phyloP scores from a whole-genome alignment of 2,888 invertebrate genomes.

The Oscheius sp. region DNA sequence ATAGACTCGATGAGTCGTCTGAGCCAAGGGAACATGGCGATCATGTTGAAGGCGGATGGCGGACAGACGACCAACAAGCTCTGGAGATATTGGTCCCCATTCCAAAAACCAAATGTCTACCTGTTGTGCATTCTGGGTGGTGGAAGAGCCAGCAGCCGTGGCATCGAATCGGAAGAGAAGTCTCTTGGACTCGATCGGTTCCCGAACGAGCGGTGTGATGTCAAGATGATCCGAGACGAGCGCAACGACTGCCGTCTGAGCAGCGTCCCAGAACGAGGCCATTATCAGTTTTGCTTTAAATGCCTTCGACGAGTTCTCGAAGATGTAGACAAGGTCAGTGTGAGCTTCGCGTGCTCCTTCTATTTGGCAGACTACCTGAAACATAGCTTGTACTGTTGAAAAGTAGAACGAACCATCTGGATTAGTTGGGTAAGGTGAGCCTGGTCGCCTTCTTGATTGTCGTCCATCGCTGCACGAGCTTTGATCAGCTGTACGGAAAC shows the following conservation, averaged over 20 bases:
- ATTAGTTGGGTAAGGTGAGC: conserved; percentile 62
- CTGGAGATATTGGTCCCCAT: conserved; percentile 42
- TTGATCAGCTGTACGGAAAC: conserved; percentile 55
- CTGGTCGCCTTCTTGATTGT: conserved; percentile 57
- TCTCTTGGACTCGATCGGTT: conserved; percentile 42
- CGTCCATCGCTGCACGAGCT: conserved; percentile 53
- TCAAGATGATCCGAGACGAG: conserved; percentile 68
- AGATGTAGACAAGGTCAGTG: conserved; percentile 44
- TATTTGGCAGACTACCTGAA: conserved; percentile 53
- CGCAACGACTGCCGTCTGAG: conserved; percentile 60
- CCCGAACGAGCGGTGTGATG: conserved; percentile 55
- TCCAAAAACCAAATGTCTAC: conserved; percentile 23
- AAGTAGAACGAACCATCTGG: conserved; percentile 50
- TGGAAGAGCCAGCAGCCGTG: conserved; percentile 54
- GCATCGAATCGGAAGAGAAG: conserved; percentile 66
- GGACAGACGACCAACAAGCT: conserved; percentile 78
- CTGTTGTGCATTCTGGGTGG: conserved; percentile 40
- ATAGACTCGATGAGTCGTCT: conserved; percentile 87
- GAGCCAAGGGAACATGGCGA: conserved; percentile 84
- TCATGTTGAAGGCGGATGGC: conserved; percentile 77
- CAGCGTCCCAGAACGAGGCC: conserved; percentile 63
- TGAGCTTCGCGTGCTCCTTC: conserved; percentile 53
- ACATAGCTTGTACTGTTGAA: not conserved
- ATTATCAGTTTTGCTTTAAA: conserved; percentile 12
- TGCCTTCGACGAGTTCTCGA: conserved; percentile 22